These are phyloP conservation scores for Petroica traversi DNA, from an alignment of 2,113 vertebrate species.

Conservation along the genomic window DNA sequence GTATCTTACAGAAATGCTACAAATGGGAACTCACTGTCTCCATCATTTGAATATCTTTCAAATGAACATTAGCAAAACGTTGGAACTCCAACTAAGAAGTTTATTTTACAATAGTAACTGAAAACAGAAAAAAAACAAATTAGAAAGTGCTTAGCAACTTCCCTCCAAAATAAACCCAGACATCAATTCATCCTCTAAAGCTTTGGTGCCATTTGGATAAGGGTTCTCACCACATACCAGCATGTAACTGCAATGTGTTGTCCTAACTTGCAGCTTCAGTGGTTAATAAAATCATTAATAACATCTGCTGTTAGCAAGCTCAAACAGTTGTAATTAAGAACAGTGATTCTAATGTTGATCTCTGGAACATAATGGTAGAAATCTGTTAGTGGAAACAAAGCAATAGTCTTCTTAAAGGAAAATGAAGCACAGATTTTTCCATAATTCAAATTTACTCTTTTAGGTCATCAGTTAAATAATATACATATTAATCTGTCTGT, in stretches of 20 bases:
- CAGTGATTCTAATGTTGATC: neutral
- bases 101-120: conserved; percentile 22
- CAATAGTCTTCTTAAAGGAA: conserved; percentile 34
- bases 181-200: neutral
- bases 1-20: conserved; percentile 64
- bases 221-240: neutral
- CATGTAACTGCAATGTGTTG: neutral
- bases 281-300: conserved; percentile 29
- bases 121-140: neutral
- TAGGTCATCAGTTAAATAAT: conserved; percentile 14
- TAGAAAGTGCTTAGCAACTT: conserved; percentile 42
- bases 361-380: neutral
- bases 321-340: conserved; percentile 15
- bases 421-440: conserved; percentile 44
- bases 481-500: neutral
- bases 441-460: conserved; percentile 25
- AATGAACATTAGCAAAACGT: conserved; percentile 5
- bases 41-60: neutral
- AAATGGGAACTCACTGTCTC: conserved; percentile 45
- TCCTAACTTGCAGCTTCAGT: conserved; percentile 30
- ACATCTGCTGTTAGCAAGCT: conserved; percentile 9
- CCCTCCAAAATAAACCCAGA: conserved; percentile 21
- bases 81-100: conserved; percentile 28
- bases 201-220: conserved; percentile 16
- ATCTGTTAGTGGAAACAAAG: conserved; percentile 19